phyloP scores from a whole-genome alignment of 1,140 invertebrate genomes.

The Conopomorpha cramerella region DNA sequence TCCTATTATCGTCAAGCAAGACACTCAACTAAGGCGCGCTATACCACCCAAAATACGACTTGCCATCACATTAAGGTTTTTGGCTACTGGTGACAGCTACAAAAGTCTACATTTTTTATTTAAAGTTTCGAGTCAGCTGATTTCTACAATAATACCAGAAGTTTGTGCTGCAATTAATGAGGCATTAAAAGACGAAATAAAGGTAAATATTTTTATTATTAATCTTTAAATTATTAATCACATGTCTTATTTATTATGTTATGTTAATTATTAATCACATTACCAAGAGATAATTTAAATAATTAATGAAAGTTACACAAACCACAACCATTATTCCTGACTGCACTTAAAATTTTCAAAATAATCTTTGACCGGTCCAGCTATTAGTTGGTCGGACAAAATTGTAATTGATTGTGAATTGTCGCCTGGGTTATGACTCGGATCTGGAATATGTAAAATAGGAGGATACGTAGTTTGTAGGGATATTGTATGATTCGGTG shows the following conservation, averaged over 20 bases:
- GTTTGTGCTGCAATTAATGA: conserved; percentile 13
- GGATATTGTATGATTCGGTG: too few relatives aligned
- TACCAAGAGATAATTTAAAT: background rate
- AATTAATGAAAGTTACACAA: background rate
- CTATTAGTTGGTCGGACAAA: too few relatives aligned
- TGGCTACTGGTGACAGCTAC: conserved; percentile 19
- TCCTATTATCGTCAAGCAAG: conserved; percentile 6
- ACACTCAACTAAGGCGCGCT: conserved; percentile 6
- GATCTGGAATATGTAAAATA: too few relatives aligned
- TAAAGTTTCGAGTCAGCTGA: conserved; percentile 9
- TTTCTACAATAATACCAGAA: conserved; percentile 12
- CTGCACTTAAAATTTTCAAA: background rate
- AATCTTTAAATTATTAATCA: background rate
- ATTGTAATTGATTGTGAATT: too few relatives aligned
- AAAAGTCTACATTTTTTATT: conserved; percentile 15
- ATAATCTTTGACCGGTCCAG: too few relatives aligned
- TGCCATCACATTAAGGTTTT: conserved; percentile 15
- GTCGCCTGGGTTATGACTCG: too few relatives aligned
- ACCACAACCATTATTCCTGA: background rate
- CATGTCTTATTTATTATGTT: too few relatives aligned
- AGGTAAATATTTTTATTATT: conserved; percentile 7
- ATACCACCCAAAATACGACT: conserved; percentile 13
- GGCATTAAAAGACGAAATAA: conserved; percentile 12
- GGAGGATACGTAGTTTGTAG: too few relatives aligned
- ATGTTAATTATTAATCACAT: too few relatives aligned